Evolutionary conservation across 2,113 vertebrate species (phyloP).

Genomic region (Rhineura floridana): DNA sequence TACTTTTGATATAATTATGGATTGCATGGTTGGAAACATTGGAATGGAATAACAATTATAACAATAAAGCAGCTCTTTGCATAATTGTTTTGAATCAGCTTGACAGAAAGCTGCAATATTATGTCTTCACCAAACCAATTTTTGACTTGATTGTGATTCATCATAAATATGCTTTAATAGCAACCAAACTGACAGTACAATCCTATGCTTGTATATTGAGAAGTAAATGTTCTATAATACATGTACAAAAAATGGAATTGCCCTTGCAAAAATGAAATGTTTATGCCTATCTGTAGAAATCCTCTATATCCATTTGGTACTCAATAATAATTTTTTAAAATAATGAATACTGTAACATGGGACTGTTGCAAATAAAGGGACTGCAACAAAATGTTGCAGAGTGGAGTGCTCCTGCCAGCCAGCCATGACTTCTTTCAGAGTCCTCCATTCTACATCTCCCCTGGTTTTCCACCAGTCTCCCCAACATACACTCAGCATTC

Average conservation of each 20-base stretch:
- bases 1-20: slow-evolving; percentile 35
- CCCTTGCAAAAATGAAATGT: background rate
- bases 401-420: background rate
- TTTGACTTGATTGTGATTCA: slow-evolving; percentile 23
- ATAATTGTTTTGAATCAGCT: slow-evolving; percentile 8
- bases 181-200: too few species aligned
- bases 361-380: too few species aligned
- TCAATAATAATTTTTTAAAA: background rate
- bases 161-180: slow-evolving; percentile 23
- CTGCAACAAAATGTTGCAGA: too few species aligned
- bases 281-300: background rate
- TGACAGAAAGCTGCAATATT: slow-evolving; percentile 37
- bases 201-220: background rate
- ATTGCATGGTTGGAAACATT: slow-evolving; percentile 29
- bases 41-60: background rate
- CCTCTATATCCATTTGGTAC: too few species aligned
- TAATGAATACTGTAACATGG: background rate
- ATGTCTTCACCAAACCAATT: slow-evolving; percentile 11
- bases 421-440: background rate
- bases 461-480: too few species aligned
- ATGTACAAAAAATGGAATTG: background rate
- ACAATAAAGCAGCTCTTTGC: slow-evolving; percentile 10
- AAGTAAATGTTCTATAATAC: background rate
- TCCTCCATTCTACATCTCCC: too few species aligned
- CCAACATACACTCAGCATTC: background rate